Evolutionary conservation across 2,113 vertebrate genomes (phyloP).

Genomic region (Shinisaurus crocodilurus): DNA sequence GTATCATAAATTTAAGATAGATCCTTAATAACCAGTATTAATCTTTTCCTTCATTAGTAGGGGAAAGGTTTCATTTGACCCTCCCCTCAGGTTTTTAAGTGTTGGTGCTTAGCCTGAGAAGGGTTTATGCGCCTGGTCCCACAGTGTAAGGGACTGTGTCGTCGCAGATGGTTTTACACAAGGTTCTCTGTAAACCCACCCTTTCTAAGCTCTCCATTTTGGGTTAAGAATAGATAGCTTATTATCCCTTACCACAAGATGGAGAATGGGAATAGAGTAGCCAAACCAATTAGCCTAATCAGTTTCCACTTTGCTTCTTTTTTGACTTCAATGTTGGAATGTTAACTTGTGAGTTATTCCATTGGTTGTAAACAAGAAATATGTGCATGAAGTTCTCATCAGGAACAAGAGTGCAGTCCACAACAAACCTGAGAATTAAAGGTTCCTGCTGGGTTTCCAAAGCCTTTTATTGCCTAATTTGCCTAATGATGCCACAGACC

Average conservation of each 20-base stretch:
- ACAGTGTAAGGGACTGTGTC: too few relatives aligned
- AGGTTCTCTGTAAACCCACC: neutral
- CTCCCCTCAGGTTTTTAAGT: too few relatives aligned
- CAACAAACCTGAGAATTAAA: conserved; percentile 28
- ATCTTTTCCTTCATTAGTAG: too few relatives aligned
- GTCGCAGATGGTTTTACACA: too few relatives aligned
- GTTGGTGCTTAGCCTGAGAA: too few relatives aligned
- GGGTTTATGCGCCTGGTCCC: too few relatives aligned
- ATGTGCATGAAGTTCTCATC: conserved; percentile 57
- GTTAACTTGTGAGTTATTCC: conserved; percentile 47
- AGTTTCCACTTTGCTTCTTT: conserved; percentile 49
- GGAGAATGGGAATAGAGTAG: conserved; percentile 35
- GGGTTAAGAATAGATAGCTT: conserved; percentile 42
- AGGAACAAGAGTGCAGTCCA: conserved; percentile 32
- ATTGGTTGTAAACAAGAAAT: conserved; percentile 25
- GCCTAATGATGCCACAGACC: conserved; percentile 42
- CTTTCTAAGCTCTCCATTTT: conserved; percentile 35
- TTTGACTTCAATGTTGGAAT: conserved; percentile 41
- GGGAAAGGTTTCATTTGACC: too few relatives aligned
- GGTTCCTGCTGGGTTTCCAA: conserved; percentile 38
- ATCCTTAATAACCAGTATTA: too few relatives aligned
- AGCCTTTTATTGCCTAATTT: conserved; percentile 63
- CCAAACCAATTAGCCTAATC: conserved; percentile 59
- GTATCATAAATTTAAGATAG: too few relatives aligned
- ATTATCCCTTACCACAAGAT: neutral